Evolutionary conservation across 1,140 invertebrate genomes (phyloP), one percentile per base, ranked within the genome.

Genomic region (Meloidogyne exigua): DNA sequence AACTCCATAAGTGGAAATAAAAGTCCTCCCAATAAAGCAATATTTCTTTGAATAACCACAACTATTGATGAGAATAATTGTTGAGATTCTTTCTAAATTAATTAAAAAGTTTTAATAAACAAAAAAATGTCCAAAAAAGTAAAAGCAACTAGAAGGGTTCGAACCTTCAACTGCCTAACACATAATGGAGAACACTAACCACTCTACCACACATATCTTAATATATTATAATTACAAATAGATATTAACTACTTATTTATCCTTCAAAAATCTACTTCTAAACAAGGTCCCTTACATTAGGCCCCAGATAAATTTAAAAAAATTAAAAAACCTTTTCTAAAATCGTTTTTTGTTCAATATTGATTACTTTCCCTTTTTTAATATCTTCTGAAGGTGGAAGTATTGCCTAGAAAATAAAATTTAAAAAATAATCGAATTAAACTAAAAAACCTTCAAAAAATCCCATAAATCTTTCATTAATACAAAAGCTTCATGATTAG

Each of bases 391-490:
- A 7, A n/a, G 39, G 4, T 18, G 69, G 42, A 44, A 26, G 21
- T 44, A 32, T 28, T 62, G 28, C n/a, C 25, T 21, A 72, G 28
- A 73, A 57, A 72, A 25, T 15, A 13, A 9, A 11, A 62, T 68
- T 13, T 32, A 23, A 64, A n/a, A 2, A 21, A 36, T n/a, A 39
- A 39, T 49, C 10, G 21, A 21, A 21, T 23, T 9, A 18, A 73
- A 32, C 11, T 7, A 39, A 64, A 25, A 70, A 32, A 74, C 75
- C 75, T 71, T 44, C 44, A 76, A 71, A 71, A 76, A 76, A 36
- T 72, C 25, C 75, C 75, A 76, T 11, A 76, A 65, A 36, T 72
- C 28, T 21, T 32, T 65, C 67, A 76, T 49, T 32, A 76, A 44
- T n/a, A 76, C 68, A 28, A 44, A 49, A 15, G 15, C 57, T 71